Conservation (phyloP, 2,888 invertebrate species). For the Lamproptera curius region DNA sequence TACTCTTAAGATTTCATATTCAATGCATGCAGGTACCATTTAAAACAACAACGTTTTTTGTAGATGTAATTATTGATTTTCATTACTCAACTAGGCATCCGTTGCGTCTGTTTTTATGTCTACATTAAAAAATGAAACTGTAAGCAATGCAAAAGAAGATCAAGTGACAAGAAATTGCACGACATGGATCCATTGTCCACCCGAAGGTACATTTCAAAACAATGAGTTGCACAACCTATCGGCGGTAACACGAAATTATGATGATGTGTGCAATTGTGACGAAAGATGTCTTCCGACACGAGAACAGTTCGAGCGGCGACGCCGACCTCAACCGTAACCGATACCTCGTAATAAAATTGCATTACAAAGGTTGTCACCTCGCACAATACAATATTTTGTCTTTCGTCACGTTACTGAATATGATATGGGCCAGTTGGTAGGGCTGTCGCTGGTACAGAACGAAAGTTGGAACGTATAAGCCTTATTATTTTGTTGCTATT, state of each 20-base stretch:
- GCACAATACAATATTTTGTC: constrained; percentile 51
- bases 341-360: constrained; percentile 38
- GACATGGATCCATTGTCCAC: constrained; percentile 7
- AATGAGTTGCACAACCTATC: constrained; percentile 12
- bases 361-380: constrained; percentile 37
- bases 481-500: neutral
- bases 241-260: constrained; percentile 10
- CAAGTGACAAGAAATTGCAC: neutral
- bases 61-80: no score
- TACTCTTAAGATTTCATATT: no score
- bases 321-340: constrained; percentile 38
- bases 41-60: no score
- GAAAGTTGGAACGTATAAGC: neutral
- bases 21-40: no score
- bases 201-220: constrained; percentile 8
- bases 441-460: neutral
- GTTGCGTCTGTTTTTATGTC: no score
- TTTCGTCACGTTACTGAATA: constrained; percentile 57
- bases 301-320: constrained; percentile 11
- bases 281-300: constrained; percentile 24
- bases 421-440: constrained; percentile 30
- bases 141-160: no score
- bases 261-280: constrained; percentile 19
- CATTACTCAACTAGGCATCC: no score
- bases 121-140: no score